These are phyloP conservation scores for Solea solea DNA, from an alignment of 2,113 vertebrate genomes.

Conservation along the genomic window DNA sequence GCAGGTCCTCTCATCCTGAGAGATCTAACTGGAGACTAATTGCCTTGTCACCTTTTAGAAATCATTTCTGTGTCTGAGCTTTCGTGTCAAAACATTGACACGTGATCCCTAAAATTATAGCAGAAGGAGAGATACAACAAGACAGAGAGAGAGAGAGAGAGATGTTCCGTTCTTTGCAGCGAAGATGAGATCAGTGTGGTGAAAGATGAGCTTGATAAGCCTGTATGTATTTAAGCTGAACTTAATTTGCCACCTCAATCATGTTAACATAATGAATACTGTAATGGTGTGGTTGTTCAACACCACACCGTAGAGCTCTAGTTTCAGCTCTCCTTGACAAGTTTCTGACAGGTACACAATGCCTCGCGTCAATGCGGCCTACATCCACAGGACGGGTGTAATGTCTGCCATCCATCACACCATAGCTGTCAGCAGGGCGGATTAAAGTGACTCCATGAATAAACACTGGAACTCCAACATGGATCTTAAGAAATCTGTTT, in stretches of 20 bases:
- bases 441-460: conserved; percentile 19
- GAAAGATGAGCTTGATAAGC: conserved; percentile 50
- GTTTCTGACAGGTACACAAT: conserved; percentile 74
- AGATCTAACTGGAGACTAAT: conserved; percentile 72
- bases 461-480: neutral
- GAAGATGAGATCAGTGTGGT: conserved; percentile 34
- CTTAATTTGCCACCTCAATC: conserved; percentile 61
- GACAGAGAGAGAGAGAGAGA: conserved; percentile 12
- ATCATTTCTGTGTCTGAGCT: conserved; percentile 71
- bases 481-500: conserved; percentile 20
- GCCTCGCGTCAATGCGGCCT: conserved; percentile 61
- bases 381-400: conserved; percentile 62
- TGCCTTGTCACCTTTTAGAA: conserved; percentile 76
- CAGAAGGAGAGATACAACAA: conserved; percentile 4
- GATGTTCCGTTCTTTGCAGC: conserved; percentile 35
- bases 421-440: conserved; percentile 17
- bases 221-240: conserved; percentile 51
- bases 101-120: conserved; percentile 71
- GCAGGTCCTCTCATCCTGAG: conserved; percentile 58
- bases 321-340: conserved; percentile 59
- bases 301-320: conserved; percentile 55
- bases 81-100: conserved; percentile 80
- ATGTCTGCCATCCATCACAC: conserved; percentile 57
- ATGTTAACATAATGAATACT: conserved; percentile 74
- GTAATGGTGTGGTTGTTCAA: conserved; percentile 66